Base-by-base conservation (phyloP, 2,113 vertebrate species). In the Seriola aureovittata region DNA sequence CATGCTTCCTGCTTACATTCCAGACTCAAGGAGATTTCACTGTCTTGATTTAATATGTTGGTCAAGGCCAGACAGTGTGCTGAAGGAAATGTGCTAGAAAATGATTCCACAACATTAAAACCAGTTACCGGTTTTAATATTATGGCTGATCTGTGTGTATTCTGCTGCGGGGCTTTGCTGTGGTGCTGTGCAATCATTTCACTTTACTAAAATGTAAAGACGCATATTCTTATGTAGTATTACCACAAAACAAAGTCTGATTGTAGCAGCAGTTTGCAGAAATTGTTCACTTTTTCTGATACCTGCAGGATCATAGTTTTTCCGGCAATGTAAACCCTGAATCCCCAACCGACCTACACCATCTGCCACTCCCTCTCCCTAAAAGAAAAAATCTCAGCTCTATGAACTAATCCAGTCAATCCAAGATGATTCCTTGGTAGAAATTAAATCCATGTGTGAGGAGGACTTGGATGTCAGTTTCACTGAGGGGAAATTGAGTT, bases 121-220 rank as follows among this genome's bases (percentile, higher is more conserved):
- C 29, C 29, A 29, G 29, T 29, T 29, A 29, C 29, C 29, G 38
- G 38, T 38, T 5, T 38, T 38, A 38, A 38, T 38, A 8, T 38
- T 38, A 8, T 38, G 38, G 38, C 5, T 38, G 38, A 38, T 38
- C 38, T 38, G 16, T 48, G 34, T 11, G n/a, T 11, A 44, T 68
- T 8, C 44, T 63, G 57, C 55, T n/a, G 54, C 54, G 42, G 63
- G 68, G 34, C 17, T 71, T 42, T 63, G 23, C 36, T 79, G 40
- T n/a, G 52, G 25, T 58, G 52, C 29, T 16, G 21, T 2, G 38
- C 59, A 60, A 50, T 59, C 62, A 32, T 13, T 62, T 40, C 38
- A 25, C 34, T 65, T 29, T 25, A 9, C 38, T 32, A n/a, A 54
- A 54, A 54, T 3, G 21, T 54, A 21, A 21, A 54, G 21, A 54